Conservation (phyloP, 2,113 vertebrate genomes). For the Panthera leo region DNA sequence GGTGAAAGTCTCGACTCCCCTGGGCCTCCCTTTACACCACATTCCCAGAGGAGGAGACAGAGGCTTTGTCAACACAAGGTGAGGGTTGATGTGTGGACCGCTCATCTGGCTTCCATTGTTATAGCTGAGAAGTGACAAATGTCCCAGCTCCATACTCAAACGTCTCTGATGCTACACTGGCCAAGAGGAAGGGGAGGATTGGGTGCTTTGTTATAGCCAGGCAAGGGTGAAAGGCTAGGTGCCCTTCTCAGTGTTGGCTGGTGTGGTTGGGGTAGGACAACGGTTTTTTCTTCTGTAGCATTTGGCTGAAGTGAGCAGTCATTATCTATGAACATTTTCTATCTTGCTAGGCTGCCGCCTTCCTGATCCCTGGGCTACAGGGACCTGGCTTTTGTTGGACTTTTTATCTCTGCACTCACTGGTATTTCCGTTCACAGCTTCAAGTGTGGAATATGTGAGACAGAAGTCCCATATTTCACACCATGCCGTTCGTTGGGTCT, state of each 20-base stretch:
- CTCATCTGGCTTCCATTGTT: not conserved
- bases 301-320: not conserved
- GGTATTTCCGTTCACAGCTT: not conserved
- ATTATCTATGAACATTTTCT: not conserved
- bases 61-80: not conserved
- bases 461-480: not conserved
- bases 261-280: not conserved
- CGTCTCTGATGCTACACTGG: not conserved
- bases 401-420: not conserved
- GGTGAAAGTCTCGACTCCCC: not conserved
- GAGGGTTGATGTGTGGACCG: not conserved
- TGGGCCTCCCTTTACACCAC: not conserved
- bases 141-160: not conserved
- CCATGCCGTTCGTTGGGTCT: not conserved
- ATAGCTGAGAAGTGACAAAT: not conserved
- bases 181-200: no score
- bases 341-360: not conserved
- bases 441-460: not conserved
- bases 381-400: not conserved
- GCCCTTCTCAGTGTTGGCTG: not conserved
- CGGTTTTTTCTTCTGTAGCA: not conserved
- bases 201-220: not conserved
- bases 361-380: not conserved
- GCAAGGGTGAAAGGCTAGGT: not conserved
- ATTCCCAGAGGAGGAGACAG: fast-evolving